Conservation (phyloP, 2,797 vertebrate genomes). For the Xenentodon cancila region DNA sequence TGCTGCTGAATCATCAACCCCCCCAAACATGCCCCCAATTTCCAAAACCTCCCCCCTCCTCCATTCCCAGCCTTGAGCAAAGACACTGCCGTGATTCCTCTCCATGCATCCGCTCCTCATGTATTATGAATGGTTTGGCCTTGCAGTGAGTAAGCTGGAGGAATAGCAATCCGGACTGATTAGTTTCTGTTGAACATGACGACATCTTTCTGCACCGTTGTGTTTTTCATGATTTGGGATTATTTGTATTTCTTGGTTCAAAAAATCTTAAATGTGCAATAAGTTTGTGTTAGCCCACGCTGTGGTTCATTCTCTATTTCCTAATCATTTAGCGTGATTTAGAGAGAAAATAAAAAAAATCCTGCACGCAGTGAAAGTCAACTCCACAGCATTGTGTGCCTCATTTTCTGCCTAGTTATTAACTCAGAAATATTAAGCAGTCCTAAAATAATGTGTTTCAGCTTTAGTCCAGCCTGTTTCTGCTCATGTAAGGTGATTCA, state of each 20-base stretch:
- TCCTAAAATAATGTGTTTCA: no score
- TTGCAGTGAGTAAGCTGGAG: conserved; percentile 15
- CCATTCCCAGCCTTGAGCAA: conserved; percentile 21
- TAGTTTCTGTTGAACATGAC: conserved; percentile 3
- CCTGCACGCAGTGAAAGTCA: no score
- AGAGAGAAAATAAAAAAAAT: no score
- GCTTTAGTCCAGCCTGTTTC: no score
- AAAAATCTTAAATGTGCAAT: not conserved
- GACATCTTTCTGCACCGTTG: no score
- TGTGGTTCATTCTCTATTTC: no score
- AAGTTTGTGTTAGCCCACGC: no score
- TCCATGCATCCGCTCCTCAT: not conserved
- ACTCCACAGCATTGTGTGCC: no score
- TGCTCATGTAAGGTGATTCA: no score
- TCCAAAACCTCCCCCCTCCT: conserved; percentile 7
- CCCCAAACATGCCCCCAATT: conserved; percentile 2
- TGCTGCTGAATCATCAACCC: conserved; percentile 56
- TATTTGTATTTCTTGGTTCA: conserved; percentile 21
- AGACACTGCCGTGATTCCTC: conserved; percentile 16
- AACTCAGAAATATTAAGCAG: no score
- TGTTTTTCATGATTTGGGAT: not conserved
- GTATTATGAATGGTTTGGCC: conserved; percentile 15
- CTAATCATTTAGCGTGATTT: no score
- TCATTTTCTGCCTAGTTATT: no score
- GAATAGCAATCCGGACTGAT: conserved; percentile 20